These are phyloP conservation scores for Myiagra hebetior DNA, from an alignment of 2,113 vertebrate species.

Conservation along the genomic window DNA sequence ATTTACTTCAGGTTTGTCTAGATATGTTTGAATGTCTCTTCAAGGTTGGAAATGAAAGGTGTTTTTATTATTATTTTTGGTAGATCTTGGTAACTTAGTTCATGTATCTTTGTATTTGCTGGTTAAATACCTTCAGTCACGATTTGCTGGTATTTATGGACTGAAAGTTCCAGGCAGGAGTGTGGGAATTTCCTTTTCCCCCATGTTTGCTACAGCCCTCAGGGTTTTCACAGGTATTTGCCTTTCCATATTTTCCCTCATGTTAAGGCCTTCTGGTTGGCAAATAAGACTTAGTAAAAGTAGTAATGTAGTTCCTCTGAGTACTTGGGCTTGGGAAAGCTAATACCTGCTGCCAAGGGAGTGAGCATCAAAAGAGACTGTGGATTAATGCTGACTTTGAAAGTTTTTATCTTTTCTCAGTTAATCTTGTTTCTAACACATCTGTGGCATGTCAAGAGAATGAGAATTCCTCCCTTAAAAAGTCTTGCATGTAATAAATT, in stretches of 20 bases:
- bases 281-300: neutral
- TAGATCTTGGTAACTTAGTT: constrained; percentile 37
- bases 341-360: neutral
- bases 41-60: neutral
- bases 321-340: neutral
- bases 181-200: neutral
- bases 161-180: neutral
- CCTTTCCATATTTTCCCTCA: neutral
- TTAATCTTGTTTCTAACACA: neutral
- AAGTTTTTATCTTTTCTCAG: neutral
- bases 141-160: neutral
- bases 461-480: neutral
- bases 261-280: neutral
- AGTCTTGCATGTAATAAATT: neutral
- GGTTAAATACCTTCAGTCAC: neutral
- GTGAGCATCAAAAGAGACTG: neutral
- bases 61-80: neutral
- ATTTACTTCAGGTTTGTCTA: neutral
- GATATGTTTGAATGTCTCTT: neutral
- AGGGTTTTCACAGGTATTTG: neutral
- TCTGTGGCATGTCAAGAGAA: neutral
- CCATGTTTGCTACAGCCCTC: neutral
- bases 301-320: neutral
- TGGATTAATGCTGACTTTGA: neutral
- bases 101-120: neutral